Base-by-base conservation (phyloP, 1,140 invertebrate species). In the Drosophila triauraria region DNA sequence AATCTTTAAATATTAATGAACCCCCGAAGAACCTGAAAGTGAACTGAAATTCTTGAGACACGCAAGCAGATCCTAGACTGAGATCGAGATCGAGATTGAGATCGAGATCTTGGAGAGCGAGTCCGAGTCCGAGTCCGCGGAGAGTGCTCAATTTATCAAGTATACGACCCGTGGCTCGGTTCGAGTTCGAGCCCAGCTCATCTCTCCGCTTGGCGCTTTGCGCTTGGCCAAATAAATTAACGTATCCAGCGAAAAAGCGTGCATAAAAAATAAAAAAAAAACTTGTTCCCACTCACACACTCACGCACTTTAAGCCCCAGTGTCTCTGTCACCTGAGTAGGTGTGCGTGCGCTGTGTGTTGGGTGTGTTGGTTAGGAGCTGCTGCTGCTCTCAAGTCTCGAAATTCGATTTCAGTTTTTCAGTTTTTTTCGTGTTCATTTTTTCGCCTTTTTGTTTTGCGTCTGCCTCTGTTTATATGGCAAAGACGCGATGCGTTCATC, bases 391-490 rank as follows among this genome's bases (percentile, higher is more conserved):
- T 85, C 82, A 78, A 60, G 69, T 57, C 76, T 72, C 70, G 35
- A 75, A 75, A 72, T 72, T 75, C 71, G 78, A 25, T 78, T 85
- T 67, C 47, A 30, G 51, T 78, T 75, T 81, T 58, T 50, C 32
- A 78, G 58, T 83, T 83, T 64, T 65, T 59, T 67, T 64, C 44
- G 57, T 75, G 42, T 56, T 64, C 67, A 47, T 35, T 54, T 75
- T 56, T 59, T 63, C 25, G 43, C 38, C 27, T 74, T 75, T 70
- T 78, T 78, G 75, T 48, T 60, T 78, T 44, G 64, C 69, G 59
- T 69, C 70, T 57, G 64, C 67, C 78, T 82, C 65, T 80, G 91
- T 92, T 92, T 92, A 92, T 92, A 92, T 92, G 91, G 87, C 84
- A 79, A 91, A 92, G 91, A 81, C 85, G 75, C 44, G 62, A 71